phyloP scores from a whole-genome alignment of 2,888 invertebrate species.

The Agyllia agylla region DNA sequence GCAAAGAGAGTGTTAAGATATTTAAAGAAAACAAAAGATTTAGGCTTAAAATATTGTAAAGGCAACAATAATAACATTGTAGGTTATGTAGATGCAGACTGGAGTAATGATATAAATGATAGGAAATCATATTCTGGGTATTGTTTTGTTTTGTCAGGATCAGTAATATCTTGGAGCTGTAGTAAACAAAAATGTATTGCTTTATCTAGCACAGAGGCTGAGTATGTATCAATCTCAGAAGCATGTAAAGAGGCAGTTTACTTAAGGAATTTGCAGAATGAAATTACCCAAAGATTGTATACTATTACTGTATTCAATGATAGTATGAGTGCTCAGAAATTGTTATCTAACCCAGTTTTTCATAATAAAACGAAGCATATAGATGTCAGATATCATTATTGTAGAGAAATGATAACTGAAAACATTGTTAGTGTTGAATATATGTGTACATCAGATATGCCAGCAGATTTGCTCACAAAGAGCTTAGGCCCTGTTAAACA shows the following conservation, averaged over 20 bases:
- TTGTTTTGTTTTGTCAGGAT: neutral
- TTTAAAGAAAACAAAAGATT: neutral
- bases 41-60: neutral
- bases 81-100: neutral
- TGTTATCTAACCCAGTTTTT: neutral
- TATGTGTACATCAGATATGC: neutral
- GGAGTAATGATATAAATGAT: neutral
- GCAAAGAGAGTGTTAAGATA: neutral
- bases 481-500: neutral
- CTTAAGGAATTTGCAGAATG: neutral
- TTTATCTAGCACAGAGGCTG: neutral
- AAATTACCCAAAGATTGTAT: neutral
- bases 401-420: neutral
- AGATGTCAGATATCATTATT: neutral
- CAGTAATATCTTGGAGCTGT: neutral
- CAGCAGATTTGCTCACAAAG: neutral
- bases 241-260: neutral
- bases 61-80: neutral
- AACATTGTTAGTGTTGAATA: neutral
- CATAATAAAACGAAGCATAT: neutral
- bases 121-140: neutral
- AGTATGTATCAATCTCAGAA: neutral
- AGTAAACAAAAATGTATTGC: neutral
- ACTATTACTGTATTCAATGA: neutral
- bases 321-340: neutral